Evolutionary conservation across 1,140 invertebrate genomes (phyloP).

Genomic region (Procambarus clarkii): DNA sequence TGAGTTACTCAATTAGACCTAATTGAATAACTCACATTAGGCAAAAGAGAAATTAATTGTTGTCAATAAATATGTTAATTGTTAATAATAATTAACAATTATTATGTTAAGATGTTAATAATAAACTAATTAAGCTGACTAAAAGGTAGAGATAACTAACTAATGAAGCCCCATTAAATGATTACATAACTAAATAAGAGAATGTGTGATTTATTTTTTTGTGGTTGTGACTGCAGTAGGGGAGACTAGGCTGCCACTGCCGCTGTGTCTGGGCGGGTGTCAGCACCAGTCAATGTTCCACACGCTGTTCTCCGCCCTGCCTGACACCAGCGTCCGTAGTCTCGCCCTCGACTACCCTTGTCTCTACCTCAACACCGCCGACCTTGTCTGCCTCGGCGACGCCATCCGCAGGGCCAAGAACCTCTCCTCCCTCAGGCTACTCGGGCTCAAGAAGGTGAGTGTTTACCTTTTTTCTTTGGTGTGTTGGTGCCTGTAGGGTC

Average conservation of each 20-base stretch:
- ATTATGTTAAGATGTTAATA: too few species aligned
- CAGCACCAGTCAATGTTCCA: conserved; percentile 70
- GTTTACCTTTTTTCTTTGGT: background rate
- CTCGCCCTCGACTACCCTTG: conserved; percentile 61
- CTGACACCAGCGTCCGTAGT: conserved; percentile 51
- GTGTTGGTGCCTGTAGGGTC: too few species aligned
- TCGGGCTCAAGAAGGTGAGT: conserved; percentile 29
- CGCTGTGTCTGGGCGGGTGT: conserved; percentile 53
- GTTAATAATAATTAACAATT: too few species aligned
- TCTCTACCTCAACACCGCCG: conserved; percentile 66
- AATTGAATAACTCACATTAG: too few species aligned
- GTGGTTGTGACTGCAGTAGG: background rate
- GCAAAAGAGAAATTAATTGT: too few species aligned
- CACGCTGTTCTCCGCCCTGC: conserved; percentile 61
- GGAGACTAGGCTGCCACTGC: conserved; percentile 58
- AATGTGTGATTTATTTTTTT: too few species aligned
- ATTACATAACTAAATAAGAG: too few species aligned
- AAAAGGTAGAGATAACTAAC: too few species aligned
- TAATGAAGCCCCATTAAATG: too few species aligned
- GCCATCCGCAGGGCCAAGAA: conserved; percentile 55
- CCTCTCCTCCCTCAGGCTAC: conserved; percentile 59
- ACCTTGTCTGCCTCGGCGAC: conserved; percentile 68
- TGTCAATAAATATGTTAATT: too few species aligned
- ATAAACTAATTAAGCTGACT: too few species aligned
- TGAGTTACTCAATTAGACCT: too few species aligned